Evolutionary conservation across 1,140 invertebrate species (phyloP), one percentile per base, ranked within the genome.

Genomic region (Diorhabda elongata): DNA sequence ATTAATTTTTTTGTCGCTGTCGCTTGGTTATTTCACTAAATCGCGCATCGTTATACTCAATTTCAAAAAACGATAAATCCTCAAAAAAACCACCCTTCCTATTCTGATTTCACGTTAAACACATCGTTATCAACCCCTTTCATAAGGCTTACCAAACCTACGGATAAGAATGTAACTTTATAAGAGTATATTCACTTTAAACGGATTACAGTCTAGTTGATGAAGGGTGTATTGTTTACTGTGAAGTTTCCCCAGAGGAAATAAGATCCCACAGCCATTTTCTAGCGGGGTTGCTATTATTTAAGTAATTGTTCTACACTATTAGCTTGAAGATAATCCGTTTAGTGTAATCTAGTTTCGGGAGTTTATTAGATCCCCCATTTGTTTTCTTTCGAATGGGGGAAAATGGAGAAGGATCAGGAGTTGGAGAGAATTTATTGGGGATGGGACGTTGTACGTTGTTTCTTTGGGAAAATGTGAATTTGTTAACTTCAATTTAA

Each of bases 291-390:
- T 71, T 67, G 76, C 75, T 76, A 77, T 76, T 77, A 77, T 76
- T 77, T 77, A 77, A 77, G 76, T 77, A 77, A 77, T 77, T 76
- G 76, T 76, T 76, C 76, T 75, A 75, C 70, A 66, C 75, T 77
- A 77, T 77, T 77, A 77, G 76, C 72, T 73, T 60, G 68, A 67
- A 66, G 73, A 71, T 77, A 75, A 77, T 76, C 75, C 76, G 74
- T 76, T 77, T 77, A 77, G 76, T 75, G 72, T 75, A 74, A 77
- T 75, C 73, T 71, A 71, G 72, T 72, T 75, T 70, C 41, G 71
- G 67, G 68, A 44, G 64, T 74, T 74, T 74, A 74, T 74, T 74
- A 71, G 73, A 42, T 69, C 64, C 66, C 68, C 66, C 68, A 69
- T 70, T 74, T 74, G 64, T 73, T 73, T 69, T 71, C 64, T 64